Conservation (phyloP, 2,888 invertebrate genomes). For the Himalopsyche kuldschensis region DNA sequence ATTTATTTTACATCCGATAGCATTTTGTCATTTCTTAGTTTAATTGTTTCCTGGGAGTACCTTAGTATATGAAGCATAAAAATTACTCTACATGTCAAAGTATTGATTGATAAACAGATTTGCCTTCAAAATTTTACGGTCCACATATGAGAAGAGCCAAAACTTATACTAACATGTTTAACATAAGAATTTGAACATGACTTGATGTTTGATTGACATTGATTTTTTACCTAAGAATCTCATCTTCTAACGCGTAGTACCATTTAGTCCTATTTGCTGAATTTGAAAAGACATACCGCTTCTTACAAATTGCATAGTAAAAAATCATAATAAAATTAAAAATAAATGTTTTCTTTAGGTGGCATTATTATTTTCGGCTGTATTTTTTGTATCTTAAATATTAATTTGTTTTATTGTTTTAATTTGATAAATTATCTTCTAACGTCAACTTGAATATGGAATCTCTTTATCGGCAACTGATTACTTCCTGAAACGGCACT, state of each 20-base stretch:
- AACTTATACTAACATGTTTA: no score
- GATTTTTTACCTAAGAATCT: not conserved
- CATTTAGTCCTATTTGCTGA: not conserved
- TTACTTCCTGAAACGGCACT: not conserved
- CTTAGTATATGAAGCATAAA: no score
- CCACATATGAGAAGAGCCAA: no score
- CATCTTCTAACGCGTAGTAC: not conserved
- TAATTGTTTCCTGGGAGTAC: no score
- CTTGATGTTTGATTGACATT: no score
- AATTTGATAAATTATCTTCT: not conserved
- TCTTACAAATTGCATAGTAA: not conserved
- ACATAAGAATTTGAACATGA: no score
- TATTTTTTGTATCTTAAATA: slow-evolving; percentile 2
- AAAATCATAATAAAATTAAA: not conserved
- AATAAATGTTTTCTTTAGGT: not conserved
- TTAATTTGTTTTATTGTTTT: slow-evolving; percentile 2
- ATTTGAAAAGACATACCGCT: not conserved
- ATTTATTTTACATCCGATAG: slow-evolving; percentile 14
- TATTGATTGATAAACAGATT: no score
- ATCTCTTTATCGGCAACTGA: not conserved
- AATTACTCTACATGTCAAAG: no score
- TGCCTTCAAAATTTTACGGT: no score
- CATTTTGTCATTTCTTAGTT: not conserved
- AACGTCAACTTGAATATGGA: not conserved
- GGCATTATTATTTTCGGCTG: not conserved